Conservation (phyloP, 64 coral and sea anemone genomes). For the Montipora cactus region DNA sequence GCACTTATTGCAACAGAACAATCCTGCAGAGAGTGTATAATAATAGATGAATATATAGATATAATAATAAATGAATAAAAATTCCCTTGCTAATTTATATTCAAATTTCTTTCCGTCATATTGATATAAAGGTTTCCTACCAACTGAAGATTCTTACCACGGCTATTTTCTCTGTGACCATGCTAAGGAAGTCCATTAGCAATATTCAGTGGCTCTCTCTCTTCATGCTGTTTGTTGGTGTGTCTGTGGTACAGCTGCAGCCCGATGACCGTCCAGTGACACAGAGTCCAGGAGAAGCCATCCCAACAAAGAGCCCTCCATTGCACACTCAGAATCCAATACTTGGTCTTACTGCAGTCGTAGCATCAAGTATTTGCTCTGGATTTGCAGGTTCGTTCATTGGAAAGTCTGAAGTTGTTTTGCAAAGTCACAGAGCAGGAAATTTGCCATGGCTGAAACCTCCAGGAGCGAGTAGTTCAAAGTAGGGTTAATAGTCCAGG, state of each 20-base stretch:
- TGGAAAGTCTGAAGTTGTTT: too few species aligned
- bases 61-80: too few species aligned
- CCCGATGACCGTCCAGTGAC: conserved; percentile 34
- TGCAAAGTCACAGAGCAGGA: too few species aligned
- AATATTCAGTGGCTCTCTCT: conserved; percentile 92
- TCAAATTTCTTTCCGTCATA: neutral
- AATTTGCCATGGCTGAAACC: too few species aligned
- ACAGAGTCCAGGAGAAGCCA: neutral
- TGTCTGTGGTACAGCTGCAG: conserved; percentile 92
- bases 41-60: too few species aligned
- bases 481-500: too few species aligned
- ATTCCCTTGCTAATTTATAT: too few species aligned
- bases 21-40: too few species aligned
- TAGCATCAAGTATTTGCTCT: conserved; percentile 92
- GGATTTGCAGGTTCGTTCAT: conserved; percentile 90
- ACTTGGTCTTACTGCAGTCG: conserved; percentile 80
- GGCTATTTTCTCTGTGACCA: conserved; percentile 91
- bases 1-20: too few species aligned
- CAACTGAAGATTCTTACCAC: conserved; percentile 97
- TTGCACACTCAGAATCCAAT: conserved; percentile 64
- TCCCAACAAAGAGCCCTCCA: neutral
- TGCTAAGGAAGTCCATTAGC: conserved; percentile 85
- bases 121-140: conserved; percentile 79
- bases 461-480: too few species aligned
- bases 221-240: conserved; percentile 88